Conservation (phyloP, 2,797 vertebrate genomes). For the Perodicticus potto region DNA sequence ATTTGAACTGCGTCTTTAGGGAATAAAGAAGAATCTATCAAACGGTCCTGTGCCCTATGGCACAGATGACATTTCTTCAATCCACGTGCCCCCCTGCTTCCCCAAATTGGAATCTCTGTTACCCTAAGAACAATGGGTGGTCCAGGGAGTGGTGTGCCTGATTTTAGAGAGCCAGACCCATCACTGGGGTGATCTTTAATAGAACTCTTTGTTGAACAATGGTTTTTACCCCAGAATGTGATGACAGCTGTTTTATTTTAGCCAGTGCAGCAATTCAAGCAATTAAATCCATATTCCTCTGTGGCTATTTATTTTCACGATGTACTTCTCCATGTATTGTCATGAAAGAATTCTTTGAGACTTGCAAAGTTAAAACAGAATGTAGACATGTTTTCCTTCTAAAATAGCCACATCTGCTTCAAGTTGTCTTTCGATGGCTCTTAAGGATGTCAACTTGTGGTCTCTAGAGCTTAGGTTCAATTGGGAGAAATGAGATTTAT, state of each 20-base stretch:
- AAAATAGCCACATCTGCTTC: slow-evolving; percentile 72
- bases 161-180: slow-evolving; percentile 84
- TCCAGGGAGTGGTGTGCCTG: slow-evolving; percentile 80
- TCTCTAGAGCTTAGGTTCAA: neutral
- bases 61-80: slow-evolving; percentile 29
- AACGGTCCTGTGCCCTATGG: slow-evolving; percentile 58
- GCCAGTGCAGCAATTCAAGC: slow-evolving; percentile 82
- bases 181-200: slow-evolving; percentile 83
- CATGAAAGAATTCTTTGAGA: slow-evolving; percentile 87
- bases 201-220: slow-evolving; percentile 88
- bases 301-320: slow-evolving; percentile 89
- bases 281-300: slow-evolving; percentile 89
- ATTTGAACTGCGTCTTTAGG: slow-evolving; percentile 66
- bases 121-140: slow-evolving; percentile 85
- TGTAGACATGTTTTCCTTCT: slow-evolving; percentile 24
- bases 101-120: slow-evolving; percentile 66
- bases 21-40: slow-evolving; percentile 5
- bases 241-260: slow-evolving; percentile 91
- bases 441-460: slow-evolving; percentile 32
- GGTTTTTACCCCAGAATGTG: slow-evolving; percentile 86
- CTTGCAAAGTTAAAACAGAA: slow-evolving; percentile 80
- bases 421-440: slow-evolving; percentile 40
- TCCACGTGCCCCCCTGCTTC: neutral
- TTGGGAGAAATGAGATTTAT: slow-evolving; percentile 30
- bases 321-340: slow-evolving; percentile 83